Evolutionary conservation across 2,797 vertebrate genomes (phyloP), one percentile per base, ranked within the genome.

Genomic region (Calcarius lapponicus): DNA sequence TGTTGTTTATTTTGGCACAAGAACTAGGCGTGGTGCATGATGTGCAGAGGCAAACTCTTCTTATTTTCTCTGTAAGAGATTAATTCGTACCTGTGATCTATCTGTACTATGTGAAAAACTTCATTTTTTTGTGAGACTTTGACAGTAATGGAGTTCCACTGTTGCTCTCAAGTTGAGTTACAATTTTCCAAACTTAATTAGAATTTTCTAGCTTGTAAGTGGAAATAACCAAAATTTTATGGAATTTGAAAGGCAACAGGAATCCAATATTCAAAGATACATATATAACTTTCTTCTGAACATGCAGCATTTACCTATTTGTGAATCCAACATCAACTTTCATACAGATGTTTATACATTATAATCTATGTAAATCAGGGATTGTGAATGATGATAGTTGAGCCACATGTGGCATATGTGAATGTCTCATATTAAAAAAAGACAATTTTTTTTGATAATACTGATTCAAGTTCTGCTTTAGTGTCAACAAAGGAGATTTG

Each of bases 1-100:
- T 58, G 24, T 53, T 93, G 42, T 75, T 95, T 95, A 48, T 90
- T 95, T 95, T 95, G 90, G 80, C 73, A 70, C 19, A 54, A 75
- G 51, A 70, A 28, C 28, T 75, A 56, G 58, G 62, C 84, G 42
- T 81, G 86, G 47, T 36, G 11, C 26, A n/a, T 85, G 66, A 81
- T 76, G 19, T 70, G 45, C 75, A 24, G 36, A 79, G 50, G 32
- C 51, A 93, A 72, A 84, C 70, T 78, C 25, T 83, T 89, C 69
- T 78, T 91, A 66, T 58, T 91, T 91, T 90, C 57, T 91, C 61
- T 74, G 4, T 88, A 72, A 78, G 42, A 58, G 43, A 83, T 74
- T 88, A 91, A 61, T 92, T 92, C 58, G 86, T 81, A 88, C 54
- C 53, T 78, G 12, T 61, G 31, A 43, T 78, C 3, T 36, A 36